Percentiles rank a stretch among this genome's conserved stretches.
phyloP scores from a whole-genome alignment of 2,888 invertebrate species.

The Acrobasis consociella region DNA sequence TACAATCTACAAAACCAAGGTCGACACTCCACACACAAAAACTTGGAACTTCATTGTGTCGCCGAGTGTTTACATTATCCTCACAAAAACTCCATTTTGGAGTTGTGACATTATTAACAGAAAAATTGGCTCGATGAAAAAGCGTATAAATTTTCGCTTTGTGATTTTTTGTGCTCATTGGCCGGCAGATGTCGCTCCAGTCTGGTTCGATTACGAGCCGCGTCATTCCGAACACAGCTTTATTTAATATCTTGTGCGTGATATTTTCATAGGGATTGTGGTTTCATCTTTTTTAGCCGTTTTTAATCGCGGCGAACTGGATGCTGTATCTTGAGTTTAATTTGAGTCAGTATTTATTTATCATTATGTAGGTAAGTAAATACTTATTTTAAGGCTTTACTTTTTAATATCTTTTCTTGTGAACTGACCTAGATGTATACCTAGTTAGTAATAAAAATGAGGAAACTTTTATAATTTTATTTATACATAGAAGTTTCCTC shows the following conservation, averaged over 20 bases:
- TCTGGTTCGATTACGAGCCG: constrained; percentile 69
- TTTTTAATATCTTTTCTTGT: too few relatives aligned
- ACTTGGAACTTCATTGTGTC: constrained; percentile 48
- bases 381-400: too few relatives aligned
- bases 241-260: constrained; percentile 68
- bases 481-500: too few relatives aligned
- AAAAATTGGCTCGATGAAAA: constrained; percentile 67
- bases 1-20: constrained; percentile 52
- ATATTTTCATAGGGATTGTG: constrained; percentile 58
- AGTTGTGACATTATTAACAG: constrained; percentile 76
- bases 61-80: constrained; percentile 67
- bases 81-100: constrained; percentile 57
- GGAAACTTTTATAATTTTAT: too few relatives aligned
- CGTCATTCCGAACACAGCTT: constrained; percentile 70
- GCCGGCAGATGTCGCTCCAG: constrained; percentile 68
- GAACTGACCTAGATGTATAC: too few relatives aligned
- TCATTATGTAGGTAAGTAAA: too few relatives aligned
- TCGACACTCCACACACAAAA: constrained; percentile 49
- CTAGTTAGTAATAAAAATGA: too few relatives aligned
- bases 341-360: too few relatives aligned
- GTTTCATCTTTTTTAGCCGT: constrained; percentile 46
- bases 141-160: constrained; percentile 59
- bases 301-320: too few relatives aligned
- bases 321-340: too few relatives aligned
- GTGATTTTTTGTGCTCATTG: constrained; percentile 62